phyloP scores from a whole-genome alignment of 2,113 vertebrate species.

The Oncorhynchus gorbuscha region DNA sequence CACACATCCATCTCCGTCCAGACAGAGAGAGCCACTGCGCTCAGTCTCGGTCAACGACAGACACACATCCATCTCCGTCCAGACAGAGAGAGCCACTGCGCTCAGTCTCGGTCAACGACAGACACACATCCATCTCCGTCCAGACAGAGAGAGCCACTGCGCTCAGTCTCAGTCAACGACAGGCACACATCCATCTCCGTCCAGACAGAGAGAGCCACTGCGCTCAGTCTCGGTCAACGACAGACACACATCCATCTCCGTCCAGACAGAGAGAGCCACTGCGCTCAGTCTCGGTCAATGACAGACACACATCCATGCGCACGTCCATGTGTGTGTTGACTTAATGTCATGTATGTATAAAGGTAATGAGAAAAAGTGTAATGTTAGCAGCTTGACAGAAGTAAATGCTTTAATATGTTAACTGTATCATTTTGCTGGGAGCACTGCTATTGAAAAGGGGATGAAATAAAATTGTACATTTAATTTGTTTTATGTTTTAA shows the following conservation, averaged over 20 bases:
- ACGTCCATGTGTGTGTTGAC: no score
- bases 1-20: slow-evolving; percentile 27
- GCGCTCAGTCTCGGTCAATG: slow-evolving; percentile 38
- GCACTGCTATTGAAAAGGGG: no score
- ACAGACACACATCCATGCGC: slow-evolving; percentile 9
- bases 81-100: slow-evolving; percentile 32
- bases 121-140: slow-evolving; percentile 22
- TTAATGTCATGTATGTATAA: no score
- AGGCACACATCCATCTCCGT: slow-evolving; percentile 9
- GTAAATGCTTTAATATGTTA: no score
- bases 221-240: slow-evolving; percentile 40
- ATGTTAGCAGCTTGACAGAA: no score
- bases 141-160: slow-evolving; percentile 35
- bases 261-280: slow-evolving; percentile 43
- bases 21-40: slow-evolving; percentile 30
- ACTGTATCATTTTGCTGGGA: no score
- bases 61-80: slow-evolving; percentile 35
- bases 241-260: slow-evolving; percentile 1
- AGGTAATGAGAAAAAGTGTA: no score
- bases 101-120: slow-evolving; percentile 38
- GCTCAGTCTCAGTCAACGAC: slow-evolving; percentile 40
- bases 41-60: slow-evolving; percentile 41
- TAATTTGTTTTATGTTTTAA: no score
- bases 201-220: slow-evolving; percentile 39
- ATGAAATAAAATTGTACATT: no score